These are phyloP conservation scores for Nebria salina DNA, from an alignment of 2,888 invertebrate species.

Conservation along the genomic window DNA sequence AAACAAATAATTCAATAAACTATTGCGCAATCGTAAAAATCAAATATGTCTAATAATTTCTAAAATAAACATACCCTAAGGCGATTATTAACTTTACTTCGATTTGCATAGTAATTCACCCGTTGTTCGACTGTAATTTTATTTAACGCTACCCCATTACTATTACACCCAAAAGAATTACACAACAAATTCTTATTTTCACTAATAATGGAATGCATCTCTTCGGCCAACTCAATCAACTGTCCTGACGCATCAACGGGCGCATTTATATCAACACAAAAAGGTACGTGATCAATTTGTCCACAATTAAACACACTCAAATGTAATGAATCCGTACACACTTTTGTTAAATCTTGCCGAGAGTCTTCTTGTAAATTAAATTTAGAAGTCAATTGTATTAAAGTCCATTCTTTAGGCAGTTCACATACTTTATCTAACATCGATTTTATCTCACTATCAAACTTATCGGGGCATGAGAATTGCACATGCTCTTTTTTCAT, in stretches of 20 bases:
- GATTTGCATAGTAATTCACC: slow-evolving; percentile 48
- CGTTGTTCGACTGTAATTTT: slow-evolving; percentile 51
- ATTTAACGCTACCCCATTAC: slow-evolving; percentile 44
- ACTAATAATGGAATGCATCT: slow-evolving; percentile 54
- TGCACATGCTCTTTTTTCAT: slow-evolving; percentile 53
- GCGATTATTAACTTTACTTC: slow-evolving; percentile 25
- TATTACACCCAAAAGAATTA: slow-evolving; percentile 45
- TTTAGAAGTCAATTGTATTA: slow-evolving; percentile 67
- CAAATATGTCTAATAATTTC: too few relatives aligned
- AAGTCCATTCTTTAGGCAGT: slow-evolving; percentile 68
- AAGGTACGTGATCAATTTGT: slow-evolving; percentile 53
- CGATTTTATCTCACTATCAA: slow-evolving; percentile 50
- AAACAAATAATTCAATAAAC: slow-evolving; percentile 42
- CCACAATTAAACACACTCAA: slow-evolving; percentile 59
- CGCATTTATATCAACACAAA: slow-evolving; percentile 54
- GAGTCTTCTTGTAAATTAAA: slow-evolving; percentile 53
- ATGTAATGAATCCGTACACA: slow-evolving; percentile 54
- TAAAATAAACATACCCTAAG: slow-evolving; percentile 10
- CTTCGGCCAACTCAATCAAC: slow-evolving; percentile 51
- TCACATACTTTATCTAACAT: slow-evolving; percentile 55
- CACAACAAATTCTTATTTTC: slow-evolving; percentile 52
- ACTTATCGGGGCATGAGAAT: slow-evolving; percentile 52
- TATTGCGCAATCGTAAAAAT: too few relatives aligned
- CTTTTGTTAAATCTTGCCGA: slow-evolving; percentile 51
- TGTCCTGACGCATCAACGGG: slow-evolving; percentile 51